Base-by-base conservation (phyloP, 1,140 invertebrate species). In the Zaprionus ornatus region DNA sequence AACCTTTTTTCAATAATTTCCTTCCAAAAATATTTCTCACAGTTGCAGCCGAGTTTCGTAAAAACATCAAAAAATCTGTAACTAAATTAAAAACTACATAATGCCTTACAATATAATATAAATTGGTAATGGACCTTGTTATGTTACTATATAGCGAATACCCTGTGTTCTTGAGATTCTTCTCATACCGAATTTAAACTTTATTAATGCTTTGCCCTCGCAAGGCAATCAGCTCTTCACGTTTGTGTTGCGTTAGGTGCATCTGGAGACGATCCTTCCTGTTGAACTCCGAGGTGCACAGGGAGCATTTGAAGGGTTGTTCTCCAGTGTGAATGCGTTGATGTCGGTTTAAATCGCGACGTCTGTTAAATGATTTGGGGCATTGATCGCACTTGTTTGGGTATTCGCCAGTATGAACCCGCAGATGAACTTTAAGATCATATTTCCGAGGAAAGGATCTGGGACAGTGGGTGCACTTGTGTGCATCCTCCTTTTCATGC, bases 311-410 rank as follows among this genome's bases (percentile, higher is more conserved):
- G 1, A 59, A 72, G 1, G 70, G 70, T 4, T 52, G 29, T 21
- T 59, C 40, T 1, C 63, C 70, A 0, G 70, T 72, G 9, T 72
- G 70, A 0, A 66, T n/a, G 10, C 70, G 62, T 12, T 10, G 21
- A 15, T 72, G 70, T 13, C 70, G 42, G n/a, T 50, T 21, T 1
- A 66, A 55, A 66, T 72, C 70, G 4, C 62, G 37, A 9, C 70
- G 70, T 2, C 70, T 54, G 10, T 52, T 57, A 5, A 72, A 72
- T 0, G 27, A 55, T 17, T 52, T 72, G 1, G 54, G 5, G 25
- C 70, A 72, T 40, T 37, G 5, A 13, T 9, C 57, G 54, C 70
- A 72, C 12, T 48, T 57, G 12, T 72, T 13, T 0, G 70, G 70
- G 25, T 32, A 40, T 1, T 66, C 55, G 1, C 52, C 70, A 6